These are phyloP conservation scores for Artemia sinica DNA, from an alignment of 2,888 invertebrate species.

Conservation along the genomic window DNA sequence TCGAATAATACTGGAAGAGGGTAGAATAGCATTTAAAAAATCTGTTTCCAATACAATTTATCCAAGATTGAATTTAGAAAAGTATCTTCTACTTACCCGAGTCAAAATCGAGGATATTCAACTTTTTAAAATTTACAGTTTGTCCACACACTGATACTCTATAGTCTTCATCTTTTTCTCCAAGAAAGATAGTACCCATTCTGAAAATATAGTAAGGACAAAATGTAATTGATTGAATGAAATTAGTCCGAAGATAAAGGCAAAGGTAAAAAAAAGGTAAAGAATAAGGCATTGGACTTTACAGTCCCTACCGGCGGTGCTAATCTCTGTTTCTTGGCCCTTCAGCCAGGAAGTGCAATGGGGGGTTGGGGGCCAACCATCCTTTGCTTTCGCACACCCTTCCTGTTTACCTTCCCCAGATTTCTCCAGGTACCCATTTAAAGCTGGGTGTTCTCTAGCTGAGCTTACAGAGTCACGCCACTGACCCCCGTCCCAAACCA, in stretches of 20 bases:
- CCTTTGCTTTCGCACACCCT: too few species aligned
- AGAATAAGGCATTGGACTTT: too few species aligned
- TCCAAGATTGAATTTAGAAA: neutral
- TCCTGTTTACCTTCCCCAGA: too few species aligned
- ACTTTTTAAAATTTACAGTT: constrained; percentile 40
- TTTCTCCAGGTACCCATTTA: too few species aligned
- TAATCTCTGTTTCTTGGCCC: too few species aligned
- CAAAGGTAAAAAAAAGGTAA: too few species aligned
- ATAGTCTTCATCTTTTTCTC: constrained; percentile 33
- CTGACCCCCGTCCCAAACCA: too few species aligned
- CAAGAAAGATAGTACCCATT: constrained; percentile 39
- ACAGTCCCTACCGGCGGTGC: too few species aligned
- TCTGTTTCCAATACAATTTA: neutral
- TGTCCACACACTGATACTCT: constrained; percentile 34
- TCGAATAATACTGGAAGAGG: neutral
- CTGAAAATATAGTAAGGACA: constrained; percentile 33
- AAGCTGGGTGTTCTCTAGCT: too few species aligned
- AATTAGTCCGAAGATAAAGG: neutral
- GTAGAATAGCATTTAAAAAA: neutral
- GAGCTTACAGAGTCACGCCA: too few species aligned
- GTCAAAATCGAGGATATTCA: constrained; percentile 69
- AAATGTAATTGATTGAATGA: constrained; percentile 7
- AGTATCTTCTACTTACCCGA: constrained; percentile 33
- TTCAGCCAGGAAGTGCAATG: too few species aligned
- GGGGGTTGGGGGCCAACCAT: too few species aligned